phyloP scores from a whole-genome alignment of 2,888 invertebrate genomes.

The Artemia sp. region DNA sequence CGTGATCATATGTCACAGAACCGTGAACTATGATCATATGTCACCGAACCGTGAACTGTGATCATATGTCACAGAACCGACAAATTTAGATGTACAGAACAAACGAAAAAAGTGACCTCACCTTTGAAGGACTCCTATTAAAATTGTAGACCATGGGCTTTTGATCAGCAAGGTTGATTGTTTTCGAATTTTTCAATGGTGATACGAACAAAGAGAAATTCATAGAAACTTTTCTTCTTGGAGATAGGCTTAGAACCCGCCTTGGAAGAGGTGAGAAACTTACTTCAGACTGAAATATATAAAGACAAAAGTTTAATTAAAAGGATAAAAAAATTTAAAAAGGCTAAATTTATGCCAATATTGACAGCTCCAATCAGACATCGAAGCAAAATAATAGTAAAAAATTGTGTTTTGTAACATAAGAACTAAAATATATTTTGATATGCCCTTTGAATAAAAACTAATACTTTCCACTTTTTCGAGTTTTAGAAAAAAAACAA shows the following conservation, averaged over 20 bases:
- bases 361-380: too few species aligned
- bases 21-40: too few species aligned
- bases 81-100: too few species aligned
- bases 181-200: conserved; percentile 29
- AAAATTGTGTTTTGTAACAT: conserved; percentile 12
- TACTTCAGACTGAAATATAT: conserved; percentile 32
- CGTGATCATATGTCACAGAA: too few species aligned
- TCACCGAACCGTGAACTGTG: too few species aligned
- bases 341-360: too few species aligned
- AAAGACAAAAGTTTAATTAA: conserved; percentile 11
- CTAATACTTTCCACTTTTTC: too few species aligned
- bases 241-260: conserved; percentile 41
- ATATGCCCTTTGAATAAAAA: not conserved
- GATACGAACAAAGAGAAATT: conserved; percentile 44
- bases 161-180: conserved; percentile 5
- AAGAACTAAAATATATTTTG: not conserved
- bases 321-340: too few species aligned
- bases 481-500: too few species aligned
- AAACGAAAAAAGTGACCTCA: not conserved
- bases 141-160: conserved; percentile 51
- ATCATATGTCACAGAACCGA: too few species aligned
- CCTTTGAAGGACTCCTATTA: conserved; percentile 71
- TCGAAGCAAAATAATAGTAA: too few species aligned
- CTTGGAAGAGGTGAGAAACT: conserved; percentile 56
- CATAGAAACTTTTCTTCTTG: conserved; percentile 41